A percentile compares a stretch with the other conserved stretches of the same genome.
Evolutionary conservation across 2,888 invertebrate genomes (phyloP).

Genomic region (Thecocarcelia acutangulata): DNA sequence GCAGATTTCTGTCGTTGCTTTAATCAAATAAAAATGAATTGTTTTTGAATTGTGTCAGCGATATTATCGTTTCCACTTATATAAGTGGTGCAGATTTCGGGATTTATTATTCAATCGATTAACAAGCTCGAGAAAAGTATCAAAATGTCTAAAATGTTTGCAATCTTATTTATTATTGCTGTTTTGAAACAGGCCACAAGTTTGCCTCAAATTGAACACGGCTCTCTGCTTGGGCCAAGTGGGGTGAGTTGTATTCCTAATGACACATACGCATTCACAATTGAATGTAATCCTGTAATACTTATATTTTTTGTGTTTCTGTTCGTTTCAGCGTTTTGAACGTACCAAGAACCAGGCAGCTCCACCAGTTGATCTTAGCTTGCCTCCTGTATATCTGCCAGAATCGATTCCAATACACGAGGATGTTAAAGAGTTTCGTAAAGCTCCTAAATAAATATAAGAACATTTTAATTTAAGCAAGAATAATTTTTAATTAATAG

Average conservation of each 20-base stretch:
- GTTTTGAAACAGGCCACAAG: constrained; percentile 15
- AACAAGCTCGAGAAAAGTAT: background rate
- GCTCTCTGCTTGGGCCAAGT: constrained; percentile 51
- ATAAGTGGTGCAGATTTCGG: constrained; percentile 20
- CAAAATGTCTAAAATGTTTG: constrained; percentile 44
- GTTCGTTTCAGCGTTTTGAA: constrained; percentile 55
- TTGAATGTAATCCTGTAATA: background rate
- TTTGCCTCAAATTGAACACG: constrained; percentile 58
- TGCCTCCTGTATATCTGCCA: constrained; percentile 47
- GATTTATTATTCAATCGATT: constrained; percentile 30
- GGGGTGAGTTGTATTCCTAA: constrained; percentile 46
- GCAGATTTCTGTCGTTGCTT: background rate
- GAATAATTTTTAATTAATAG: no score
- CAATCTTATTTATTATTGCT: constrained; percentile 31
- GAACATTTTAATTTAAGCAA: no score
- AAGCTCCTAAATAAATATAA: background rate
- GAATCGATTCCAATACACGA: constrained; percentile 62
- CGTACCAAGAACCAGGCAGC: constrained; percentile 51
- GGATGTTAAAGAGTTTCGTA: constrained; percentile 38
- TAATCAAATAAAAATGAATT: constrained; percentile 1
- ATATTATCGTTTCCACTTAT: constrained; percentile 20
- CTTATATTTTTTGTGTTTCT: background rate
- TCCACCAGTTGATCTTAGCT: constrained; percentile 49
- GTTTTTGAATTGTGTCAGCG: constrained; percentile 13
- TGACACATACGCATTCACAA: background rate